Base-by-base conservation (phyloP, 2,797 vertebrate genomes). In the Kryptopterus vitreolus region DNA sequence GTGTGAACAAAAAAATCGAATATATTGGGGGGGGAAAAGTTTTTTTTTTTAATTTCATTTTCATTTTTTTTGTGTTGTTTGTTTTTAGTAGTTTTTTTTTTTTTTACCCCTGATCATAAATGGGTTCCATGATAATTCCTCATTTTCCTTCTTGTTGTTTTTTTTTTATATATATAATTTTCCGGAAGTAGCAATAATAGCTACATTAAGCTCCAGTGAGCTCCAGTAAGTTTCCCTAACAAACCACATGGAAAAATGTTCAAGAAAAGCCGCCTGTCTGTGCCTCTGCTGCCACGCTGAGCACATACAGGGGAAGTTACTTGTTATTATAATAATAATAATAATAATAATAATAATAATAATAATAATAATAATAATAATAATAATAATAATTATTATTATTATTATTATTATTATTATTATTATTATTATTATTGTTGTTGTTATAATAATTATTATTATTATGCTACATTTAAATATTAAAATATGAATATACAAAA, bases 281-380 rank as follows among this genome's bases (percentile, higher is more conserved):
- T 33, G 33, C 38, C 71, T 73, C 71, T 73, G 29, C 71, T 73
- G 71, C 53, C 71, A 57, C 71, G 33, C 53, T 57, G 53, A 73
- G 53, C 71, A 73, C 33, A 57, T 26, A 13, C 6, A 38, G 53
- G 18, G 53, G 29, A 57, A 57, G 13, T 73, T 57, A 35, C 26
- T 38, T 55, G 0, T 71, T 10, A n/a, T 22, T 8, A 53, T 5
- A 13, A n/a, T 22, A 70, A 2, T 29, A 24, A 18, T 7, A 6
- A 69, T 20, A 33, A 72, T 38, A 57, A 55, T 35, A 57, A 55
- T 35, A 35, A 55, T 57, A 38, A 33, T 72, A 35, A 33, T n/a
- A n/a, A 57, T 38, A 73, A 57, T 38, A 57, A 72, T 35, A 72
- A 55, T 55, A 72, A 35, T 35, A 24, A 53, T 53, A 52, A 50